These are phyloP conservation scores for Halcyon smyrnensis DNA, from an alignment of 2,797 vertebrate genomes.

Conservation along the genomic window DNA sequence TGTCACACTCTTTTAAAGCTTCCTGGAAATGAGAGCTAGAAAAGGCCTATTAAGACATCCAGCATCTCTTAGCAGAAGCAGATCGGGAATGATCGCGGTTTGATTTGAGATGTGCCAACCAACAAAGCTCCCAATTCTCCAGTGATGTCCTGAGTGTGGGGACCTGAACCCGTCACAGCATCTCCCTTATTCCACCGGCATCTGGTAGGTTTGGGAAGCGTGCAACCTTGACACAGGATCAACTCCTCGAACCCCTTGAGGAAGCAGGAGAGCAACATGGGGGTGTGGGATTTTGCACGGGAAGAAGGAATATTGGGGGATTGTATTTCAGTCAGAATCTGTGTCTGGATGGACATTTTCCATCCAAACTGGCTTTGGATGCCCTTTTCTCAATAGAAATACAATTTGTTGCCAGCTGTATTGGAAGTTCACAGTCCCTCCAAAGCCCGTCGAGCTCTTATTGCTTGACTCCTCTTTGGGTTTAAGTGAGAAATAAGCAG, in stretches of 20 bases:
- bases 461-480: background rate
- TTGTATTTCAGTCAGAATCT: background rate
- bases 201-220: background rate
- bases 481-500: background rate
- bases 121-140: background rate
- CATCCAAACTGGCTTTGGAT: background rate
- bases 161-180: background rate
- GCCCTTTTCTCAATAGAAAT: background rate
- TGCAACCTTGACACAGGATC: fast-evolving
- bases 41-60: background rate
- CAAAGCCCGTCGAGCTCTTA: background rate
- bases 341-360: background rate
- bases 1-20: background rate
- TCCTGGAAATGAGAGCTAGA: background rate
- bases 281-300: background rate
- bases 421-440: background rate
- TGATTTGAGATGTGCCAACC: background rate
- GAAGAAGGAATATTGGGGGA: background rate
- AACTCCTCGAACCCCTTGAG: background rate
- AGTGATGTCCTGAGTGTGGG: background rate
- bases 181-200: background rate
- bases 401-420: background rate
- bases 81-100: background rate
- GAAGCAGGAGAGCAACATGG: background rate
- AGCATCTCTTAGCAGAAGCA: background rate